Evolutionary conservation across 2,797 vertebrate genomes (phyloP).

Genomic region (Cirrhinus mrigala): DNA sequence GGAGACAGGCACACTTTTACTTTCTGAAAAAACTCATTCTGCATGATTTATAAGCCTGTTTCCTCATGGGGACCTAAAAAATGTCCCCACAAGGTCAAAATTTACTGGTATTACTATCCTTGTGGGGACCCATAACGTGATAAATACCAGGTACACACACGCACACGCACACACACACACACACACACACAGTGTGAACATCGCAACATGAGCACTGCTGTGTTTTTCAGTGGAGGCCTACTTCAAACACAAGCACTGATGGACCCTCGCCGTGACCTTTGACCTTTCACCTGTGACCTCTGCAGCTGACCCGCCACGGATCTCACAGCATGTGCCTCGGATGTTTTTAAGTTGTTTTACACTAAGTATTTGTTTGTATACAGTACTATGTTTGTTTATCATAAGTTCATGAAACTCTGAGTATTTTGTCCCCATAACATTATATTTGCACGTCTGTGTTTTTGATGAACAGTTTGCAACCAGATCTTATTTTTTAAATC

Average conservation of each 20-base stretch:
- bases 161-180: not conserved
- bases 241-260: constrained; percentile 84
- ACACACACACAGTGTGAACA: not conserved
- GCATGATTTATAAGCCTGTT: too few relatives aligned
- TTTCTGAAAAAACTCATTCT: too few relatives aligned
- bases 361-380: not conserved
- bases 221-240: constrained; percentile 85
- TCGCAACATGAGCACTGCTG: constrained; percentile 7
- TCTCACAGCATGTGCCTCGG: not conserved
- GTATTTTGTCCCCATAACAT: not conserved
- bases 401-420: not conserved
- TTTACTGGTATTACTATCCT: too few relatives aligned
- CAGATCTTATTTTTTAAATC: not conserved
- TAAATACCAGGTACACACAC: not conserved
- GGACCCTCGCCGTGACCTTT: not conserved
- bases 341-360: not conserved
- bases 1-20: too few relatives aligned
- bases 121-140: too few relatives aligned
- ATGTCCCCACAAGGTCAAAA: too few relatives aligned
- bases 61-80: too few relatives aligned
- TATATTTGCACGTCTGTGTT: not conserved
- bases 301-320: not conserved
- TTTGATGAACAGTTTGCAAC: not conserved
- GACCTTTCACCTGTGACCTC: constrained; percentile 10
- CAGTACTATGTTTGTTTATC: not conserved